phyloP scores from a whole-genome alignment of 1,140 invertebrate genomes.

The Oedothorax gibbosus region DNA sequence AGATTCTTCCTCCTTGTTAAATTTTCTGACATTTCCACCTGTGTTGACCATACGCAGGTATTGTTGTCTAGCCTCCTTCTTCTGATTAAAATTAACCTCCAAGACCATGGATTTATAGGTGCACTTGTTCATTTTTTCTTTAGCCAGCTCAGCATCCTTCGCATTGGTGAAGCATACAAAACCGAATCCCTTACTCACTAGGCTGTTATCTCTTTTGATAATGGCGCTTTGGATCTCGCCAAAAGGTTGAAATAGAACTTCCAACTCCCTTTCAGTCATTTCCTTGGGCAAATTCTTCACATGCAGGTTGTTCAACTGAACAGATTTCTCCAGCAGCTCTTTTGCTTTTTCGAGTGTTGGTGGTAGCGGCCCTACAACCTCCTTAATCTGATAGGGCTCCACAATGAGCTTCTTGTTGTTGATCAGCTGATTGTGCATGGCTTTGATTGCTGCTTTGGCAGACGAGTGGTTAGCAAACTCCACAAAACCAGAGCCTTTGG shows the following conservation, averaged over 20 bases:
- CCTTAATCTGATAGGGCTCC: slow-evolving; percentile 3
- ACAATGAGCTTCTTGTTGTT: not conserved
- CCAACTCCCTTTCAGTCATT: not conserved
- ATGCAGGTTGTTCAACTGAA: slow-evolving; percentile 28
- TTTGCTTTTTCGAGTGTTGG: not conserved
- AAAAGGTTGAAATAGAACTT: slow-evolving; percentile 5
- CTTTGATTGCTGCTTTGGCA: slow-evolving; percentile 1
- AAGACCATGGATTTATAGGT: not conserved
- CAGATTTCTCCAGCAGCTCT: no score
- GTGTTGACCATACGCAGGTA: not conserved
- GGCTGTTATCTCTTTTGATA: not conserved
- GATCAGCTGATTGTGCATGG: not conserved
- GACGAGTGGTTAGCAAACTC: not conserved
- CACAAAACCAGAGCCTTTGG: slow-evolving; percentile 41
- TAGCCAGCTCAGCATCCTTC: slow-evolving; percentile 12
- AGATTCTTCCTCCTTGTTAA: not conserved
- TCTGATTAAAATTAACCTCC: slow-evolving; percentile 25
- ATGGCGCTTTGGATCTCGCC: slow-evolving; percentile 1
- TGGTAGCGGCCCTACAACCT: not conserved
- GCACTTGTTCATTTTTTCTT: not conserved
- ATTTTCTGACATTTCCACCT: not conserved
- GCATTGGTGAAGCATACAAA: slow-evolving; percentile 20
- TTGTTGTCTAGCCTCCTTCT: slow-evolving; percentile 2
- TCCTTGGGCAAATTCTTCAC: slow-evolving; percentile 1
- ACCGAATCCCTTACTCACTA: slow-evolving; percentile 25